Evolutionary conservation across 2,797 vertebrate genomes (phyloP).

Genomic region (Acanthopagrus latus): DNA sequence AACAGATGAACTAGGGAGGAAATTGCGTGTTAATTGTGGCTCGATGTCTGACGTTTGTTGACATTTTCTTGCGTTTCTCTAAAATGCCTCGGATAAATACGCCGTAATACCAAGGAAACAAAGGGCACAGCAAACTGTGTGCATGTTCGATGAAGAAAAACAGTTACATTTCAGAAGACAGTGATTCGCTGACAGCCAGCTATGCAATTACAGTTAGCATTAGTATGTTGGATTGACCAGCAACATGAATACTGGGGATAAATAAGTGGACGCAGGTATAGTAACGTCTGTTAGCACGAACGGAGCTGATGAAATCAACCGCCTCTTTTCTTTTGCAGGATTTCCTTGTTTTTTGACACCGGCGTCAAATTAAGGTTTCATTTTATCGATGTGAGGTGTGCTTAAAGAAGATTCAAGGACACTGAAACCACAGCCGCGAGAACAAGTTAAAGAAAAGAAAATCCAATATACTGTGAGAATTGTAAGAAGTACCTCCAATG

Average conservation of each 20-base stretch:
- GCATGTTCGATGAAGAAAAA: conserved; percentile 15
- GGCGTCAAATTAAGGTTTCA: background rate
- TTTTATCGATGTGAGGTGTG: background rate
- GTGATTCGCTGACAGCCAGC: background rate
- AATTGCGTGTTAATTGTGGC: conserved; percentile 13
- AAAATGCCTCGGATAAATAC: conserved; percentile 18
- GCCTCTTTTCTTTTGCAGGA: background rate
- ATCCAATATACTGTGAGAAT: conserved; percentile 12
- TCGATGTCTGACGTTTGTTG: conserved; percentile 23
- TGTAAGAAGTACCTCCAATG: background rate
- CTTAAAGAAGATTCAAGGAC: background rate
- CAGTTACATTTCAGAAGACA: background rate
- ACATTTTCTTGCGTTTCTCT: conserved; percentile 34
- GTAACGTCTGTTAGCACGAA: background rate
- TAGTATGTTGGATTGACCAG: background rate
- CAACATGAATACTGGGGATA: background rate
- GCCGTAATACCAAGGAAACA: conserved; percentile 40
- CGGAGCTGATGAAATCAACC: background rate
- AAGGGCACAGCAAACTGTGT: conserved; percentile 5
- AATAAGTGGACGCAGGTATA: background rate
- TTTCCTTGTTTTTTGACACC: background rate
- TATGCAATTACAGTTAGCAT: background rate
- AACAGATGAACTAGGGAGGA: background rate
- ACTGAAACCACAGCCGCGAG: background rate
- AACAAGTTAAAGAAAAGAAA: background rate